Conservation (phyloP, 2,888 invertebrate genomes). For the Chloroclysta siterata region DNA sequence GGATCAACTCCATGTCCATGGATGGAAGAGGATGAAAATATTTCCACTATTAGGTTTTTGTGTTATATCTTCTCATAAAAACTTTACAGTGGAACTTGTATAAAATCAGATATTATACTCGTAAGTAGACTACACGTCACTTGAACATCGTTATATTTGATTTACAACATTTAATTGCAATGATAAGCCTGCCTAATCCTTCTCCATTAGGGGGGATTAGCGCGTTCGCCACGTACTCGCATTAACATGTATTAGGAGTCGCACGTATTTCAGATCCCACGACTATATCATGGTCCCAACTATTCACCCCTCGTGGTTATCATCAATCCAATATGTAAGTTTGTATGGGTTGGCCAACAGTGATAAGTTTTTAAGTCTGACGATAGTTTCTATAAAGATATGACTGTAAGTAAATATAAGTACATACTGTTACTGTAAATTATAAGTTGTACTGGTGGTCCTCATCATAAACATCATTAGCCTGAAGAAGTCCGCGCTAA, state of each 20-base stretch:
- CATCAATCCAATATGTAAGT: neutral
- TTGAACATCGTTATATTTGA: neutral
- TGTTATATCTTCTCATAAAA: too few relatives aligned
- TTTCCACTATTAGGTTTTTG: too few relatives aligned
- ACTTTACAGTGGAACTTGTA: too few relatives aligned
- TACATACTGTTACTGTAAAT: too few relatives aligned
- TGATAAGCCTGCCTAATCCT: slow-evolving; percentile 9
- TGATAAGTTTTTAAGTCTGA: neutral
- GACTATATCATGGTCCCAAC: neutral
- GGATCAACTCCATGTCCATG: too few relatives aligned
- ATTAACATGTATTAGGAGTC: slow-evolving; percentile 9
- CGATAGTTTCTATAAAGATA: too few relatives aligned
- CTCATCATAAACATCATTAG: too few relatives aligned
- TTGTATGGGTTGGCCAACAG: neutral
- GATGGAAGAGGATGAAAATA: too few relatives aligned
- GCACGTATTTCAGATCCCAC: neutral
- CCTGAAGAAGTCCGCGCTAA: neutral
- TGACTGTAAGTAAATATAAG: too few relatives aligned
- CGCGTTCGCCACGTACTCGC: slow-evolving; percentile 15
- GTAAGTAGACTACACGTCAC: neutral
- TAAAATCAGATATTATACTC: neutral
- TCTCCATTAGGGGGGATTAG: slow-evolving; percentile 17
- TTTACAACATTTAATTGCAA: slow-evolving; percentile 6
- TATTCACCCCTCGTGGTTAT: neutral
- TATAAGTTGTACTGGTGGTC: too few relatives aligned